Evolutionary conservation across 2,113 vertebrate species (phyloP).

Genomic region (Dendrocopos noguchii): DNA sequence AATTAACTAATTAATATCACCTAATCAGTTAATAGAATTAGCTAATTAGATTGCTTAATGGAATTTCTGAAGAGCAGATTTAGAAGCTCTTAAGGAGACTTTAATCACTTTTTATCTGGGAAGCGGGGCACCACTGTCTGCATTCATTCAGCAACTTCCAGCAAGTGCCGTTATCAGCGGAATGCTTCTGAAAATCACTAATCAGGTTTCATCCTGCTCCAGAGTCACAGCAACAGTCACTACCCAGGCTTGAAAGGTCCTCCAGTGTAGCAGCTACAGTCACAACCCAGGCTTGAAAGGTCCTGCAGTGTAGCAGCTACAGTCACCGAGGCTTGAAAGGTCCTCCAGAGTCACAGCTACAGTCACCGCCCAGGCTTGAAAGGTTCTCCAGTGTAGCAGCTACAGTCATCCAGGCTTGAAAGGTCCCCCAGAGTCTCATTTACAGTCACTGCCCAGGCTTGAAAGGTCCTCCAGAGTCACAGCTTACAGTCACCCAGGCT

Average conservation of each 20-base stretch:
- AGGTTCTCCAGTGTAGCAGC: no score
- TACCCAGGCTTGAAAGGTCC: background rate
- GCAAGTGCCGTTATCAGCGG: background rate
- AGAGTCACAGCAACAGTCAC: background rate
- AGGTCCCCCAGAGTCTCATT: no score
- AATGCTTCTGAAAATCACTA: constrained; percentile 33
- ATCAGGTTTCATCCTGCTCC: background rate
- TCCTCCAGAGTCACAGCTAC: no score
- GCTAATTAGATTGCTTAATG: constrained; percentile 75
- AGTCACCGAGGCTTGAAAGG: no score
- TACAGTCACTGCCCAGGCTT: no score
- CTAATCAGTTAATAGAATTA: constrained; percentile 77
- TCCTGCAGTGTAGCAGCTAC: no score
- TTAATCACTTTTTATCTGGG: constrained; percentile 74
- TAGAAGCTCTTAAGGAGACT: constrained; percentile 67
- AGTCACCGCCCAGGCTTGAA: no score
- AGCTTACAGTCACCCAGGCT: background rate
- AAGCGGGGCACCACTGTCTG: background rate
- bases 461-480: background rate
- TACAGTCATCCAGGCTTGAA: no score
- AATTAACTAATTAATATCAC: constrained; percentile 76
- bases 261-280: no score
- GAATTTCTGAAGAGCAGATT: constrained; percentile 73
- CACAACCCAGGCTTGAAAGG: no score
- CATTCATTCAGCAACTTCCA: constrained; percentile 19